Conservation (phyloP, 2,113 vertebrate genomes). For the Sisor rabdophorus region DNA sequence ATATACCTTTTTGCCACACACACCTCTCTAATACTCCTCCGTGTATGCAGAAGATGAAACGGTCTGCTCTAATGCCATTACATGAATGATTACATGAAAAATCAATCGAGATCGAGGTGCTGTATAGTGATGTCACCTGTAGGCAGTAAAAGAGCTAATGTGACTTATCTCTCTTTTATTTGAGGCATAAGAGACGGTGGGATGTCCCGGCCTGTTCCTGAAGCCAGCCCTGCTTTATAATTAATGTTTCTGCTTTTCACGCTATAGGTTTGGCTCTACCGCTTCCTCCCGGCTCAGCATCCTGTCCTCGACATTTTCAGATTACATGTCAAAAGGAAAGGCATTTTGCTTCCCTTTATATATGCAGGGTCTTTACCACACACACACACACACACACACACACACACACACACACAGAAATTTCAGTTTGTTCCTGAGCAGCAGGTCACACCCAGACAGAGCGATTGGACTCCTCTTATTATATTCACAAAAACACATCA, state of each 20-base stretch:
- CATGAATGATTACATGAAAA: background rate
- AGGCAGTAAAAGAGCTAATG: constrained; percentile 47
- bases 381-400: no score
- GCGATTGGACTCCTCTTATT: constrained; percentile 6
- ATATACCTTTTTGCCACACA: background rate
- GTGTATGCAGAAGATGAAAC: constrained; percentile 6
- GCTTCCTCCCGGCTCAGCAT: constrained; percentile 63
- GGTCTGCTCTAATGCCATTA: background rate
- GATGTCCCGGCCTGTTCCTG: constrained; percentile 48
- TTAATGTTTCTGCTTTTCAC: constrained; percentile 49
- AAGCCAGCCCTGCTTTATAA: constrained; percentile 44
- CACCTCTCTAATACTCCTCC: constrained; percentile 8
- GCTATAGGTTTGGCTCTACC: constrained; percentile 38
- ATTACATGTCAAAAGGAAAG: constrained; percentile 48
- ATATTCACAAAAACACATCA: background rate
- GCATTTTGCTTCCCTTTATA: constrained; percentile 46
- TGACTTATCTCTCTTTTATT: constrained; percentile 51
- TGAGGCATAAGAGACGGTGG: constrained; percentile 53
- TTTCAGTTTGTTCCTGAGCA: constrained; percentile 40
- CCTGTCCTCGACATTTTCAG: constrained; percentile 64
- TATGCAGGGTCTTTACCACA: background rate
- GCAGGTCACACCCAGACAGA: constrained; percentile 4
- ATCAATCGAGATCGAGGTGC: background rate
- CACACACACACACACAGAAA: no score
- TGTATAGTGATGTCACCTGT: constrained; percentile 57